phyloP scores from a whole-genome alignment of 2,797 vertebrate species.

The Eurystomus glaucurus region DNA sequence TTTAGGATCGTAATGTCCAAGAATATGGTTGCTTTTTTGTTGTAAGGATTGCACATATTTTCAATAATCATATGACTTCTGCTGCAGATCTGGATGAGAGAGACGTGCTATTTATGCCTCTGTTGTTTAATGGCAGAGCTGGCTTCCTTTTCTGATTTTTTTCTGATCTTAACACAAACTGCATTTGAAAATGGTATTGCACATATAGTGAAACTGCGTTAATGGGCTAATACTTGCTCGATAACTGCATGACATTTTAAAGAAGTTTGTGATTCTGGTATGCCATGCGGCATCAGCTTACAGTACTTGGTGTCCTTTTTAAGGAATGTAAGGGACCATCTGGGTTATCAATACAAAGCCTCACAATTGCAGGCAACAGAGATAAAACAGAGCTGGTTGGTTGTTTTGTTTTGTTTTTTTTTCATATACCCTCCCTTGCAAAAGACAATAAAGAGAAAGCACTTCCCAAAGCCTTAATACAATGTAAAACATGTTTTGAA shows the following conservation, averaged over 20 bases:
- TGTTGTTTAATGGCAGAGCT: not conserved
- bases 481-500: conserved; percentile 4
- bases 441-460: not conserved
- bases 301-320: conserved; percentile 47
- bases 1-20: not conserved
- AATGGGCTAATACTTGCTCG: not conserved
- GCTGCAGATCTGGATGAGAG: not conserved
- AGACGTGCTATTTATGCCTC: not conserved
- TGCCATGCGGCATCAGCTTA: conserved; percentile 32
- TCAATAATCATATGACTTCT: not conserved
- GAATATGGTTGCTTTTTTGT: not conserved
- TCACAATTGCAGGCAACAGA: not conserved
- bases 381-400: not conserved
- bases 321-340: conserved; percentile 40
- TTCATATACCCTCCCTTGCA: not conserved
- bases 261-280: not conserved
- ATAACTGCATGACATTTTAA: not conserved
- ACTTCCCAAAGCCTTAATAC: not conserved
- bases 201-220: not conserved
- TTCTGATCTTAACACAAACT: not conserved
- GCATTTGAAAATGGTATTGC: not conserved
- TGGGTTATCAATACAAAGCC: conserved; percentile 51
- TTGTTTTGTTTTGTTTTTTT: not conserved
- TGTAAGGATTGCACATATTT: not conserved
- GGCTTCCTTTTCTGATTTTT: not conserved